phyloP scores from a whole-genome alignment of 2,797 vertebrate genomes.

The Rachycentron canadum region DNA sequence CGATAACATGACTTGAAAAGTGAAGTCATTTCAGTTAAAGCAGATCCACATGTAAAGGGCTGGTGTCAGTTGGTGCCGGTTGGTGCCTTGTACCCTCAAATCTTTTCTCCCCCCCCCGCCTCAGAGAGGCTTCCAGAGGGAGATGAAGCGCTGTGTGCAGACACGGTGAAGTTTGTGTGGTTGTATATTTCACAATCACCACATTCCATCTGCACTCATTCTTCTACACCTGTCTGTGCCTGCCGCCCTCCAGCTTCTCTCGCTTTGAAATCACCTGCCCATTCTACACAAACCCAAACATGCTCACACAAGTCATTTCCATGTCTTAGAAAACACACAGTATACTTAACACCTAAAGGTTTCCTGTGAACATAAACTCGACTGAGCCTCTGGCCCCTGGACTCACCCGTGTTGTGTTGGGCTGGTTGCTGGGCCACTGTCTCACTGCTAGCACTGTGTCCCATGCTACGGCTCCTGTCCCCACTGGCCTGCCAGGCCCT shows the following conservation, averaged over 20 bases:
- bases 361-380: too few relatives aligned
- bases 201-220: constrained; percentile 80
- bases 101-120: background rate
- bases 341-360: background rate
- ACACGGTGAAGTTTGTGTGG: constrained; percentile 60
- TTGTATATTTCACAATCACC: constrained; percentile 77
- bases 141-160: constrained; percentile 15
- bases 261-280: constrained; percentile 47
- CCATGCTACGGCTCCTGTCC: constrained; percentile 80
- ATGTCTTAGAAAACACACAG: background rate
- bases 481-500: constrained; percentile 65
- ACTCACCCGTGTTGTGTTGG: constrained; percentile 79
- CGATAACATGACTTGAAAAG: background rate
- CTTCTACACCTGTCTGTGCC: constrained; percentile 76
- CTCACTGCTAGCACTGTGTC: constrained; percentile 80
- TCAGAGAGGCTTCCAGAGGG: background rate
- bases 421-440: constrained; percentile 75
- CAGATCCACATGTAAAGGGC: background rate
- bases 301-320: background rate
- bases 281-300: background rate
- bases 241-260: constrained; percentile 48
- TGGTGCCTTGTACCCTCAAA: constrained; percentile 43
- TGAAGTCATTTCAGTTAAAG: background rate
- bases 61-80: constrained; percentile 49
- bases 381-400: background rate